phyloP scores from a whole-genome alignment of 2,113 vertebrate genomes.

The Phalacrocorax brasilianus region DNA sequence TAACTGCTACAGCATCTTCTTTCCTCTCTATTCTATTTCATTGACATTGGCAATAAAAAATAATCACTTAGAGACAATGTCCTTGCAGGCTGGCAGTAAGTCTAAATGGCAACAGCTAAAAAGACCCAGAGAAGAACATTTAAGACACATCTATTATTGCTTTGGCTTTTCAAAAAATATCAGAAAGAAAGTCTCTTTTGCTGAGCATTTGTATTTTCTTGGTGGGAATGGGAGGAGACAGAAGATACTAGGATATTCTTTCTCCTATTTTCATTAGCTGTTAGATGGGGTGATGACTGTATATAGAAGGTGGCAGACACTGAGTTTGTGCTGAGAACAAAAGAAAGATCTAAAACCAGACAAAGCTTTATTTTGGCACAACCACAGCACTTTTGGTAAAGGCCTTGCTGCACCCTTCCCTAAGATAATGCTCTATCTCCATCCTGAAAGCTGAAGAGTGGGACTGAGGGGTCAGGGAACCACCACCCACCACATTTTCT shows the following conservation, averaged over 20 bases:
- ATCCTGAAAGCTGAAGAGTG: neutral
- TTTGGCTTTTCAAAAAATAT: slow-evolving; percentile 28
- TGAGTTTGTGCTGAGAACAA: slow-evolving; percentile 5
- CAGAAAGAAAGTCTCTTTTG: neutral
- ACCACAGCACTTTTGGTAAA: neutral
- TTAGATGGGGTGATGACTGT: neutral
- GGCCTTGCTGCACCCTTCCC: neutral
- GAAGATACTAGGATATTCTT: neutral
- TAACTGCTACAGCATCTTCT: slow-evolving; percentile 46
- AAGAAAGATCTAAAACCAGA: neutral
- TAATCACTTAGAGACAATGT: slow-evolving; percentile 52
- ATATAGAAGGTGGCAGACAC: neutral
- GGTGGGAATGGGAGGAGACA: neutral
- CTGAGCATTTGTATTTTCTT: neutral
- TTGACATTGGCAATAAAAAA: slow-evolving; percentile 61
- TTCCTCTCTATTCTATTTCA: slow-evolving; percentile 35
- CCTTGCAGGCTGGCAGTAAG: slow-evolving; percentile 31
- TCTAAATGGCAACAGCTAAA: slow-evolving; percentile 40
- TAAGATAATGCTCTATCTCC: neutral
- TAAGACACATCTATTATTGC: slow-evolving; percentile 10
- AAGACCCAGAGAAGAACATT: slow-evolving; percentile 24
- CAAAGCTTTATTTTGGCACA: slow-evolving; percentile 3
- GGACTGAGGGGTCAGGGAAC: neutral
- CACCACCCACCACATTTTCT: neutral
- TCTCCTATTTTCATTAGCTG: slow-evolving; percentile 8